A percentile compares a stretch with the other conserved stretches of the same genome.
Evolutionary conservation across 2,888 invertebrate species (phyloP).

Genomic region (Stenurella melanura): DNA sequence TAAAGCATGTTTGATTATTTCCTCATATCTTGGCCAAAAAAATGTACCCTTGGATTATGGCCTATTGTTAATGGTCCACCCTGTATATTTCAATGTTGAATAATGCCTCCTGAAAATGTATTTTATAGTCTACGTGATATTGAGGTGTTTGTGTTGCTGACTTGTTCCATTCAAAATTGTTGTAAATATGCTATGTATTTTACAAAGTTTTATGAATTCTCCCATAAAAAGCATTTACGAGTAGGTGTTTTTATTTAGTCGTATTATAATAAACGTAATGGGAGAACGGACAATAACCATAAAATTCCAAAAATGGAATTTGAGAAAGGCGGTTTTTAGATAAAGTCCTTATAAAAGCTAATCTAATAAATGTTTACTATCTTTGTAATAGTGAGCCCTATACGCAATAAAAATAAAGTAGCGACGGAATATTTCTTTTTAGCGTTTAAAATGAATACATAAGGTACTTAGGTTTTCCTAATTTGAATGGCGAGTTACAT

Average conservation of each 20-base stretch:
- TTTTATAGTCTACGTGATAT: no score
- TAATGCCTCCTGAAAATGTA: no score
- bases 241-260: constrained; percentile 2
- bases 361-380: constrained; percentile 12
- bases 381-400: background rate
- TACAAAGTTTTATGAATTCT: background rate
- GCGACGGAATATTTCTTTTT: background rate
- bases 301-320: constrained; percentile 6
- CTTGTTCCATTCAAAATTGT: no score
- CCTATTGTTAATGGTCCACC: no score
- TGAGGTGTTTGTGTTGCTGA: no score
- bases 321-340: background rate
- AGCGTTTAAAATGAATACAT: background rate
- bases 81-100: no score
- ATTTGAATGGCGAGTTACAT: background rate
- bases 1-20: no score
- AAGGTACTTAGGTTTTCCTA: background rate
- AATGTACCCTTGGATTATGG: no score
- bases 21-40: no score
- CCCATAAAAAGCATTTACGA: background rate
- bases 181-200: background rate
- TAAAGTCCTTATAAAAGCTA: constrained; percentile 5
- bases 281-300: constrained; percentile 5
- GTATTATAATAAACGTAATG: background rate
- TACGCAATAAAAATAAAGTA: background rate